These are phyloP conservation scores for Fregetta grallaria DNA, from an alignment of 2,113 vertebrate genomes.

Conservation along the genomic window DNA sequence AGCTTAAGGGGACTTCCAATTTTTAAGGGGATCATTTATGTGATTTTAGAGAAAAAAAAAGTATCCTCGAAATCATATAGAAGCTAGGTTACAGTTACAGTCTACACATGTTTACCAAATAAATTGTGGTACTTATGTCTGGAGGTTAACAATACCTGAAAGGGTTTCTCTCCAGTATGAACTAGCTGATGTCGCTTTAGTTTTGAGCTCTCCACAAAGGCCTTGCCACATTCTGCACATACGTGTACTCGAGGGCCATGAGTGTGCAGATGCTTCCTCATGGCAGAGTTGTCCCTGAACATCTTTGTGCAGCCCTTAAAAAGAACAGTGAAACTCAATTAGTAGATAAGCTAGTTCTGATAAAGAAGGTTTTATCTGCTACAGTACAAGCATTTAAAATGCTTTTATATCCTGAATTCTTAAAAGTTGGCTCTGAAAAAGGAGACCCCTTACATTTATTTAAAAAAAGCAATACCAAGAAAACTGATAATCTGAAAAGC, in stretches of 20 bases:
- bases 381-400: background rate
- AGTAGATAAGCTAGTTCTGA: conserved; percentile 2
- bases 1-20: background rate
- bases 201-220: conserved; percentile 98
- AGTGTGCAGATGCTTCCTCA: conserved; percentile 98
- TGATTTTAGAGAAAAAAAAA: background rate
- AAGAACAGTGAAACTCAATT: conserved; percentile 57
- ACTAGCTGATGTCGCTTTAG: conserved; percentile 97
- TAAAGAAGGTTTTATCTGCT: background rate
- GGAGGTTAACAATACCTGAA: conserved; percentile 81
- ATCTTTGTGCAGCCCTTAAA: conserved; percentile 97
- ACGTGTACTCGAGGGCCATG: conserved; percentile 96
- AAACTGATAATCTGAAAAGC: background rate
- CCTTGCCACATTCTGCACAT: conserved; percentile 97
- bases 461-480: background rate
- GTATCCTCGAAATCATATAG: accelerated
- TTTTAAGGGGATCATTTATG: background rate
- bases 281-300: conserved; percentile 99
- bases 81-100: background rate
- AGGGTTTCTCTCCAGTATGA: conserved; percentile 99
- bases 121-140: background rate
- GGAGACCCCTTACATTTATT: background rate
- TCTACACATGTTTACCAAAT: accelerated
- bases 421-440: background rate
- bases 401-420: background rate